Evolutionary conservation across 2,888 invertebrate species (phyloP), one percentile per base, ranked within the genome.

Genomic region (Omphaloscelis lunosa): DNA sequence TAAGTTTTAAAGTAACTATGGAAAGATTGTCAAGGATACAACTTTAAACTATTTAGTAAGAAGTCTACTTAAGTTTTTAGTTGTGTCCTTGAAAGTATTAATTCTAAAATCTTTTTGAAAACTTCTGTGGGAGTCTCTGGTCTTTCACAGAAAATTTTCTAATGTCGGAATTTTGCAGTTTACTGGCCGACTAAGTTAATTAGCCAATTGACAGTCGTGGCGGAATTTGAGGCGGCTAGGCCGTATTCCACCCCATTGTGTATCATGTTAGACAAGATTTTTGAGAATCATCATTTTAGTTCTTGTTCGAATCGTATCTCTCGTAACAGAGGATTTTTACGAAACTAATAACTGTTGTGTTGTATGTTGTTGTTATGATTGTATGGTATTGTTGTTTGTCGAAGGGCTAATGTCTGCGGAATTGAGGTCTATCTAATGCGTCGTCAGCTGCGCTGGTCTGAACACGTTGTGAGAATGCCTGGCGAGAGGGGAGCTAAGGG

Each of bases 261-360:
- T 45, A 15, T n/a, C 27, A 20, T 27, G 27, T 27, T 20, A 41
- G 27, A 41, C 27, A 45, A 27, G 27, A 29, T 48, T 17, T 23
- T 29, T 48, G 45, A 20, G 20, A 12, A 20, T 27, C 4, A 20
- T 27, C 0, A 29, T 7, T 69, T 58, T 41, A 41, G 39, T 41
- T 39, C 12, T 20, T 7, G 34, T 27, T 56, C 7, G 23, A 70
- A 58, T 29, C 1, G 23, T 45, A n/a, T 4, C 39, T 12, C 0
- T 27, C 8, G 7, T 56, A 17, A 23, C 5, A 41, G 45, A 34
- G 0, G 23, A 27, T 2, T 80, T 80, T 72, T 17, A 80, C 15
- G 29, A 72, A 20, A 17, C 34, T 34, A 48, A 29, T 48, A 15
- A 48, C 15, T 48, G 45, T 48, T 48, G 45, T 15, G 45, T 48